phyloP scores from a whole-genome alignment of 2,888 invertebrate species.

The Lathronympha strigana region DNA sequence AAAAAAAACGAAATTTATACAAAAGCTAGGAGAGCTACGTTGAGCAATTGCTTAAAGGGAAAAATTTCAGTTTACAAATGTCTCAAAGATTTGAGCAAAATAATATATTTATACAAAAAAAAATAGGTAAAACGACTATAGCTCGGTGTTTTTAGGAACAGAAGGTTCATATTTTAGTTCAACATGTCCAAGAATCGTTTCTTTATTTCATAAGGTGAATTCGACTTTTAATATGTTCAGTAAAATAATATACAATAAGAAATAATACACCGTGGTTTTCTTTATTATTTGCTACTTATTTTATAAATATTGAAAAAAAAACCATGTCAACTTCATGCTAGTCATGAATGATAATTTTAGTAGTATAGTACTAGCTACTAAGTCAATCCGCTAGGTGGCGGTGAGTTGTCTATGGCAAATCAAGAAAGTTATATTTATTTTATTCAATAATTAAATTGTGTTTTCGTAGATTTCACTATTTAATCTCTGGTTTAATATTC shows the following conservation, averaged over 20 bases:
- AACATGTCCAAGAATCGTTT: neutral
- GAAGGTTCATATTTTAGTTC: constrained; percentile 1
- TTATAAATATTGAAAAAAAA: neutral
- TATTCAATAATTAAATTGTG: too few species aligned
- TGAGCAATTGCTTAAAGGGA: neutral
- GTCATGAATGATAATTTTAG: neutral
- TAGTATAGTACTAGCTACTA: too few species aligned
- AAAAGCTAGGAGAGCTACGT: neutral
- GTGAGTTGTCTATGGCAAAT: too few species aligned
- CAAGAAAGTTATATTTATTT: too few species aligned
- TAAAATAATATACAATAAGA: neutral
- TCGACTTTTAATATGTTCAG: neutral
- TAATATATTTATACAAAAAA: constrained; percentile 7
- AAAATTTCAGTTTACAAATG: constrained; percentile 3
- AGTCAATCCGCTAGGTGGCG: too few species aligned
- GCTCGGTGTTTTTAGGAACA: constrained; percentile 1
- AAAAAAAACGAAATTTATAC: neutral
- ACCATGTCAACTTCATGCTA: neutral
- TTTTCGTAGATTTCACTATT: too few species aligned
- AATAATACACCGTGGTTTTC: neutral
- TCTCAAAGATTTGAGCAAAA: constrained; percentile 1
- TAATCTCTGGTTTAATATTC: too few species aligned
- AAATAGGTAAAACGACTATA: constrained; percentile 3
- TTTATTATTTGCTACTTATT: neutral
- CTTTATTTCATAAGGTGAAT: neutral